phyloP scores from a whole-genome alignment of 53 echinoderm and acorn worm species.

The Henricia sp. region DNA sequence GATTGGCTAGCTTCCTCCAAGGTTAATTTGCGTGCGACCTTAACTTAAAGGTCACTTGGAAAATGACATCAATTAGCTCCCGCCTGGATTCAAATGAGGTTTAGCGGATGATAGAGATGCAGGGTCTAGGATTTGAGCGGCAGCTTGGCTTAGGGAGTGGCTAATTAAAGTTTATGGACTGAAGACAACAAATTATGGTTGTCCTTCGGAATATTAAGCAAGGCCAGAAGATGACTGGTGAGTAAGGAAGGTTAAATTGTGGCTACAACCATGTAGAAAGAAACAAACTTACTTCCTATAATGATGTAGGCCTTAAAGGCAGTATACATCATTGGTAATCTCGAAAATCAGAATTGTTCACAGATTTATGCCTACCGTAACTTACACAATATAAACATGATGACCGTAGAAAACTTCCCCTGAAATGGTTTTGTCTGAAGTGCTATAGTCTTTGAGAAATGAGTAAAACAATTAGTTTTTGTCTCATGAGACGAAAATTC shows the following conservation, averaged over 20 bases:
- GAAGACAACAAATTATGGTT: constrained; percentile 7
- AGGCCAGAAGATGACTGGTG: neutral
- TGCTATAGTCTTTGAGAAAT: too few relatives aligned
- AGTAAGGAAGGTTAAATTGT: neutral
- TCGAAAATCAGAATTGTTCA: too few relatives aligned
- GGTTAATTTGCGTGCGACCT: constrained; percentile 50
- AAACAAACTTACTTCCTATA: too few relatives aligned
- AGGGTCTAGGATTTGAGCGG: neutral
- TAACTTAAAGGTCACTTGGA: constrained; percentile 29
- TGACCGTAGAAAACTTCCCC: too few relatives aligned
- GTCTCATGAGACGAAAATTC: too few relatives aligned
- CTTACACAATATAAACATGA: too few relatives aligned
- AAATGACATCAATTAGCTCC: constrained; percentile 30
- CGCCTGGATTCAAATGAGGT: neutral
- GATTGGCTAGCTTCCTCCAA: constrained; percentile 21
- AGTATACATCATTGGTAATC: too few relatives aligned
- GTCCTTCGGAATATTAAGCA: constrained; percentile 26
- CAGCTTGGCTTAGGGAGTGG: constrained; percentile 10
- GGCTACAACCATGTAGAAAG: neutral
- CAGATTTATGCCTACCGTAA: too few relatives aligned
- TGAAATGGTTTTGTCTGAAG: too few relatives aligned
- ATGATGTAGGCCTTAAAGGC: too few relatives aligned
- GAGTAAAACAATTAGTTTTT: too few relatives aligned
- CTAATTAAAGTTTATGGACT: constrained; percentile 52
- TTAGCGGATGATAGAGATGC: neutral